Evolutionary conservation across 2,113 vertebrate genomes (phyloP), one percentile per base, ranked within the genome.

Genomic region (Gobiocypris rarus): DNA sequence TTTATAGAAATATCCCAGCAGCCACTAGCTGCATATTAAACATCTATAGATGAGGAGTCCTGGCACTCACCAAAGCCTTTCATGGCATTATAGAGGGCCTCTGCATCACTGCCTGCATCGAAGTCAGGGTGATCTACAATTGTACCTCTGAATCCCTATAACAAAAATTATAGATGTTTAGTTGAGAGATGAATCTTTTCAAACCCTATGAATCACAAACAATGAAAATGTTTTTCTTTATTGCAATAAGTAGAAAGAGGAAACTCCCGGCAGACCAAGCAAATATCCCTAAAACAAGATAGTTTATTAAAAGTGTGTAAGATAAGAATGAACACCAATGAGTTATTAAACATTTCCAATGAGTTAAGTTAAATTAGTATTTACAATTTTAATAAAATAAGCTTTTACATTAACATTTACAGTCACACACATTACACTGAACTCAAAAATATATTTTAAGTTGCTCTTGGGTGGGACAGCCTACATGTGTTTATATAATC

Each of bases 81-180:
- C 98, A 99, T 99, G 56, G 97, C 97, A 31, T 93, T 96, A 91
- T 97, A 98, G 83, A 99, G 95, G 0, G 91, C 75, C 89, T 99
- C 97, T 0, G 97, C 97, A 71, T 99, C 98, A 84, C 94, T 91
- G 73, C 61, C 92, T 61, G 96, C 91, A 1, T 97, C 93, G 48
- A 98, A 99, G 89, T 94, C 89, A 0, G 94, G 90, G 88, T 93
- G 95, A 75, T 95, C 95, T n/a, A 90, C 92, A 86, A 98, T 83
- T 0, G 96, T 97, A 63, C 98, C 97, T 86, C 97, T 93, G 91
- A 97, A 98, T 88, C 94, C 96, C 98, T 96, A 67, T 0, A 19
- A 87, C 56, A 84, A 56, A 56, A 50, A 9, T 3, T 5, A 58
- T n/a, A 41, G 4, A 54, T 15, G 15, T 38, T 24, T 52, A 34